A percentile compares a stretch with the other conserved stretches of the same genome.
phyloP scores from a whole-genome alignment of 2,113 vertebrate genomes.

The Lipotes vexillifer region DNA sequence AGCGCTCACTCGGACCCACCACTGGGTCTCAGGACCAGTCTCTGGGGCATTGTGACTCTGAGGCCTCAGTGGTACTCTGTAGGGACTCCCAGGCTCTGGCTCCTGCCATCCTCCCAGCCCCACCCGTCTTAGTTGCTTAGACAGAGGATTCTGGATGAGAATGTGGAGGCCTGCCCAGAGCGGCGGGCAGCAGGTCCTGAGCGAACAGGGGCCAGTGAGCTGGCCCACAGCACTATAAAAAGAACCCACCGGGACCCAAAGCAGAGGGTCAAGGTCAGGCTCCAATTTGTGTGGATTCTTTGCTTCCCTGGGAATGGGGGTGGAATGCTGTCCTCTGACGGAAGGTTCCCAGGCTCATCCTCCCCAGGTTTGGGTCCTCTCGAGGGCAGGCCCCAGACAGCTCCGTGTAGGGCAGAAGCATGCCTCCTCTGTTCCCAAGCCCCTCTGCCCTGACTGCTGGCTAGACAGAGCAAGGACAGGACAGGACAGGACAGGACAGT shows the following conservation, averaged over 20 bases:
- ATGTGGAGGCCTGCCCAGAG: not conserved
- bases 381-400: not conserved
- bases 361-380: not conserved
- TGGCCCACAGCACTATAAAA: not conserved
- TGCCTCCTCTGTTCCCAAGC: not conserved
- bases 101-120: not conserved
- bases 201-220: not conserved
- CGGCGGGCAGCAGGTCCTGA: not conserved
- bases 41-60: not conserved
- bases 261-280: not conserved
- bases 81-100: not conserved
- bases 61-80: not conserved
- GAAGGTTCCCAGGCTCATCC: conserved; percentile 13
- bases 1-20: not conserved
- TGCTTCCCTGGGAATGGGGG: not conserved
- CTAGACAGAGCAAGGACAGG: not conserved
- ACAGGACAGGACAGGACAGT: not conserved
- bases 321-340: not conserved
- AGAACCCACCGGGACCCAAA: not conserved
- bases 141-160: not conserved
- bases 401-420: not conserved
- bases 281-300: not conserved
- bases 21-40: not conserved
- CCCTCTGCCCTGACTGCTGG: not conserved
- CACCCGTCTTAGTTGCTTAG: not conserved